Evolutionary conservation across 2,888 invertebrate species (phyloP).

Genomic region (Aporophyla lueneburgensis): DNA sequence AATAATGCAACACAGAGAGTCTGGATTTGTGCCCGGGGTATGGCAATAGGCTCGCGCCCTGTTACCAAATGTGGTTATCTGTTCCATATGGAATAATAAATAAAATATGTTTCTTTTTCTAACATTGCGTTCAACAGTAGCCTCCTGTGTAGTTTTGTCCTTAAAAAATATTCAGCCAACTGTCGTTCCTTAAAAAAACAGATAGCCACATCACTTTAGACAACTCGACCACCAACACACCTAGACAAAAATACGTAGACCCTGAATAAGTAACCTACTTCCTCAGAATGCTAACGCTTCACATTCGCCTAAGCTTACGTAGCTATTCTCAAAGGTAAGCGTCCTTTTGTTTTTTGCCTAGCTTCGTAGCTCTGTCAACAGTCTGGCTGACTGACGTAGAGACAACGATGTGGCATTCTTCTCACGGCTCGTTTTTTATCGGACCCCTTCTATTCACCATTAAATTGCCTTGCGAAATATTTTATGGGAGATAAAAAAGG

Average conservation of each 20-base stretch:
- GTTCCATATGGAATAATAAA: too few relatives aligned
- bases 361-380: constrained; percentile 16
- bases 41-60: too few relatives aligned
- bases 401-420: constrained; percentile 48
- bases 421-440: constrained; percentile 49
- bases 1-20: too few relatives aligned
- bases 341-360: constrained; percentile 35
- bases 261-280: constrained; percentile 27
- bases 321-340: constrained; percentile 27
- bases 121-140: too few relatives aligned
- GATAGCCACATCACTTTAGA: background rate
- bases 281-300: constrained; percentile 32
- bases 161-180: too few relatives aligned
- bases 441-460: constrained; percentile 41
- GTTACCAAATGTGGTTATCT: too few relatives aligned
- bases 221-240: constrained; percentile 7
- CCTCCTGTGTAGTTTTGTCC: too few relatives aligned
- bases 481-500: constrained; percentile 41
- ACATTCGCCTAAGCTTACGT: constrained; percentile 15
- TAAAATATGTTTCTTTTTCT: too few relatives aligned
- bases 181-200: background rate
- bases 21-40: too few relatives aligned
- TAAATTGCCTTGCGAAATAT: constrained; percentile 45
- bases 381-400: constrained; percentile 32
- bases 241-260: background rate